Evolutionary conservation across 2,113 vertebrate genomes (phyloP), one percentile per base, ranked within the genome.

Genomic region (Hipposideros armiger): DNA sequence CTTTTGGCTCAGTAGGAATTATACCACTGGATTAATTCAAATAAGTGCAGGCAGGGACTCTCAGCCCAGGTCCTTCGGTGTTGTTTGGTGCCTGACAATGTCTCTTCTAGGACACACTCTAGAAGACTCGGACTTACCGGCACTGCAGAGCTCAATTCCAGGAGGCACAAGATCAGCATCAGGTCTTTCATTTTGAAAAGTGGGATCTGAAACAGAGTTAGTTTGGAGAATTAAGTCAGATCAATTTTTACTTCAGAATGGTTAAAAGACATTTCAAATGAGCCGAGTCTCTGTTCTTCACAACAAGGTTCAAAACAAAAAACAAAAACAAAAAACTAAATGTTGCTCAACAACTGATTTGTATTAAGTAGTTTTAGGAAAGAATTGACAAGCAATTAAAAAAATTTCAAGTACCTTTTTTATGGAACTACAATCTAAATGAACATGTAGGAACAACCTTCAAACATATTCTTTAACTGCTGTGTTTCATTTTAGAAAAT

Each of bases 161-260:
- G 62, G 45, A 98, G 85, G 66, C 80, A 97, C 32, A 98, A 96
- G 73, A 97, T 93, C 81, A 98, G 32, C 30, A 97, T 60, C 78
- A 96, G 60, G 73, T 85, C 95, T 58, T 96, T 98, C 96, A 96
- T 97, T 91, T 94, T 98, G 96, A 74, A 97, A 70, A 97, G 93
- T 58, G 47, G 78, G 84, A 96, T 95, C 95, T 97, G 70, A 69
- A 98, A 96, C 20, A 96, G 76, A 98, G 85, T 28, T 87, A 17
- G 32, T 9, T 89, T 91, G 20, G 19, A 77, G 77, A 92, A 97
- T 85, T 83, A 88, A 42, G 47, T 96, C 26, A 97, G 85, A 92
- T 64, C 50, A 81, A 52, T 67, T 86, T 97, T 76, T 81, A 80
- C 50, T 91, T 95, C 24, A 67, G 86, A 92, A 69, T 67, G 2